Percentiles rank a stretch among this genome's conserved stretches.
phyloP scores from a whole-genome alignment of 2,797 vertebrate species.

The Pampus argenteus region DNA sequence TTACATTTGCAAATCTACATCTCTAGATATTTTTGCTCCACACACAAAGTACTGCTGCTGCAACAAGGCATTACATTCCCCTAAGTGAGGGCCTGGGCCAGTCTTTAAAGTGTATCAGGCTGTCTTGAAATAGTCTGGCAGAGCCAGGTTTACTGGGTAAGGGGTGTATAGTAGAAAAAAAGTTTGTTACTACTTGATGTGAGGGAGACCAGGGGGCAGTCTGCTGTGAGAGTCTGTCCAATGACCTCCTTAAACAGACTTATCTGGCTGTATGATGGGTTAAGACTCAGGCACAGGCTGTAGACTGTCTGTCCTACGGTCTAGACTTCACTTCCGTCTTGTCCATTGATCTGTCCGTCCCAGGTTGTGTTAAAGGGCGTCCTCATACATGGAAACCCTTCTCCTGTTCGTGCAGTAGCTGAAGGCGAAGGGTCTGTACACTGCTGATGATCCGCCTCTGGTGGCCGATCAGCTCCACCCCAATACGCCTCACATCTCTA shows the following conservation, averaged over 20 bases:
- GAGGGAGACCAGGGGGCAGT: conserved; percentile 57
- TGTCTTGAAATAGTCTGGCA: conserved; percentile 58
- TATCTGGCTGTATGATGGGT: conserved; percentile 31
- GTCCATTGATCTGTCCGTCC: conserved; percentile 90
- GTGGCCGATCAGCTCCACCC: conserved; percentile 88
- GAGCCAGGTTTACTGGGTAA: conserved; percentile 57
- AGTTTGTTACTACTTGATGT: conserved; percentile 60
- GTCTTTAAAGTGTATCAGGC: conserved; percentile 71
- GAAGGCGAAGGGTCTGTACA: conserved; percentile 96
- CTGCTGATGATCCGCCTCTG: conserved; percentile 99
- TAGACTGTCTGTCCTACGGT: conserved; percentile 77
- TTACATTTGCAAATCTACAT: conserved; percentile 87
- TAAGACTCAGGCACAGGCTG: conserved; percentile 91
- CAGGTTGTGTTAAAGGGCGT: conserved; percentile 74
- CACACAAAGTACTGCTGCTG: conserved; percentile 86
- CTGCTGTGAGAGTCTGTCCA: conserved; percentile 62
- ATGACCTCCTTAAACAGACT: conserved; percentile 47
- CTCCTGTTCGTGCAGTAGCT: conserved; percentile 97
- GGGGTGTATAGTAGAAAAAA: conserved; percentile 70
- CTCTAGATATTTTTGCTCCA: conserved; percentile 84
- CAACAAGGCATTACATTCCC: conserved; percentile 86
- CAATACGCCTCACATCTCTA: conserved; percentile 87
- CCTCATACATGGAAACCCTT: conserved; percentile 92
- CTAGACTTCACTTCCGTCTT: conserved; percentile 90
- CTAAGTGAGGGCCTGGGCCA: conserved; percentile 72